phyloP scores from a whole-genome alignment of 1,140 invertebrate genomes.

The Sinella curviseta region DNA sequence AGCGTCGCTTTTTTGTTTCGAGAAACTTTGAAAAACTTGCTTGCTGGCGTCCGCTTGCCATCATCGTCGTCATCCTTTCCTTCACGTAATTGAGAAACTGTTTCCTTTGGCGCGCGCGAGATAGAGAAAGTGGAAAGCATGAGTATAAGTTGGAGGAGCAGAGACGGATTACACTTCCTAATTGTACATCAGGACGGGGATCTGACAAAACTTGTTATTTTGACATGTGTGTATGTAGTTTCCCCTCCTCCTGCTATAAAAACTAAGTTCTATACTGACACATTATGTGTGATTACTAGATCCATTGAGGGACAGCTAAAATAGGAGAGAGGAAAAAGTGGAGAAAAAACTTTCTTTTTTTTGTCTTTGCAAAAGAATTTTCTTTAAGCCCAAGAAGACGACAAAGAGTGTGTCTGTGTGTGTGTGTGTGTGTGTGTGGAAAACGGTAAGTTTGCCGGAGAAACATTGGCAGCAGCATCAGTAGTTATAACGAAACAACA shows the following conservation, averaged over 20 bases:
- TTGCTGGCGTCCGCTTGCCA: neutral
- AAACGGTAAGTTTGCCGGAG: no score
- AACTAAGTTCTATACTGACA: neutral
- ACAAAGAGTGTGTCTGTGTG: no score
- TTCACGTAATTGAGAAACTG: neutral
- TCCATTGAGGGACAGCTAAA: neutral
- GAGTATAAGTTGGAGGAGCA: neutral
- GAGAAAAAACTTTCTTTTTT: neutral
- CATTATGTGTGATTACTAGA: neutral
- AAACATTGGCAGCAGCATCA: no score
- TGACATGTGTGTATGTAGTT: neutral
- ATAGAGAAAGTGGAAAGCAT: neutral
- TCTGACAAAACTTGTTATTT: slow-evolving; percentile 27
- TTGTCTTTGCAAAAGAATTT: neutral
- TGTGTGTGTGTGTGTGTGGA: no score
- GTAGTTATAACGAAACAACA: neutral
- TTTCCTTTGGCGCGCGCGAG: neutral
- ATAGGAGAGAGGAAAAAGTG: neutral
- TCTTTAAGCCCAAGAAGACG: neutral
- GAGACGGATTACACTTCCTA: slow-evolving; percentile 19
- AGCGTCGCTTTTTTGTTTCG: neutral
- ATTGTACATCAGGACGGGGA: slow-evolving; percentile 5
- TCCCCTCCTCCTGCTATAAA: neutral
- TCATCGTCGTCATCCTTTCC: neutral
- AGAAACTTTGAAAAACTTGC: neutral